These are phyloP conservation scores for Selenia dentaria DNA, from an alignment of 2,888 invertebrate species.

Conservation along the genomic window DNA sequence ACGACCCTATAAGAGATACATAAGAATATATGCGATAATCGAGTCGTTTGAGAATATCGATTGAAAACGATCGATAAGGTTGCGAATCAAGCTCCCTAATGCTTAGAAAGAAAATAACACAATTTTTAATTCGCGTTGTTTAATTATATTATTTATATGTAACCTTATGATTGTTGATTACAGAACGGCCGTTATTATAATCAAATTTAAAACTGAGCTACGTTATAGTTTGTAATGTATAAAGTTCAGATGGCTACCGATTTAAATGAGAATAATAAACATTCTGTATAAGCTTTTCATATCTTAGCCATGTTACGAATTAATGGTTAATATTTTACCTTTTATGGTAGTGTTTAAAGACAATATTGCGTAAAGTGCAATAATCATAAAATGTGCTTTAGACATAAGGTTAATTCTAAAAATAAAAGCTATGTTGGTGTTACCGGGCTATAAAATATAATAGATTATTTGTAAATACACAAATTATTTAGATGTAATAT, in stretches of 20 bases:
- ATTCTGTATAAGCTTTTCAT: constrained; percentile 9
- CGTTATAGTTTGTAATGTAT: constrained; percentile 11
- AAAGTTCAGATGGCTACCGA: constrained; percentile 15
- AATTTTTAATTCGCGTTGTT: too few relatives aligned
- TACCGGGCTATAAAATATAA: constrained; percentile 36
- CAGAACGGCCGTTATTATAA: constrained; percentile 3
- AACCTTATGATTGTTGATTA: constrained; percentile 1
- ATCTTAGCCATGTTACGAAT: constrained; percentile 5
- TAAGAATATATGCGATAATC: too few relatives aligned
- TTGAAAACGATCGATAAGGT: too few relatives aligned
- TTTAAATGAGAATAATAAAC: constrained; percentile 1
- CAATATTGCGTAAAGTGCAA: constrained; percentile 64
- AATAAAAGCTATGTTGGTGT: constrained; percentile 34
- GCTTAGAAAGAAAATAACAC: too few relatives aligned
- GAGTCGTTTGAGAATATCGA: too few relatives aligned
- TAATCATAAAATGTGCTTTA: constrained; percentile 60
- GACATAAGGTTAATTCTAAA: constrained; percentile 28
- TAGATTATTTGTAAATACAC: constrained; percentile 38
- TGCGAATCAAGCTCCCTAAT: too few relatives aligned
- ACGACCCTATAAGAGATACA: too few relatives aligned
- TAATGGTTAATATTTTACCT: constrained; percentile 7
- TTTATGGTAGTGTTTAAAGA: constrained; percentile 43
- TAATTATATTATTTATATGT: background rate
- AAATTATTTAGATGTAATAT: constrained; percentile 21
- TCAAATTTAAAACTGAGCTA: constrained; percentile 2